phyloP scores from a whole-genome alignment of 2,113 vertebrate genomes.

The Tinamus guttatus region DNA sequence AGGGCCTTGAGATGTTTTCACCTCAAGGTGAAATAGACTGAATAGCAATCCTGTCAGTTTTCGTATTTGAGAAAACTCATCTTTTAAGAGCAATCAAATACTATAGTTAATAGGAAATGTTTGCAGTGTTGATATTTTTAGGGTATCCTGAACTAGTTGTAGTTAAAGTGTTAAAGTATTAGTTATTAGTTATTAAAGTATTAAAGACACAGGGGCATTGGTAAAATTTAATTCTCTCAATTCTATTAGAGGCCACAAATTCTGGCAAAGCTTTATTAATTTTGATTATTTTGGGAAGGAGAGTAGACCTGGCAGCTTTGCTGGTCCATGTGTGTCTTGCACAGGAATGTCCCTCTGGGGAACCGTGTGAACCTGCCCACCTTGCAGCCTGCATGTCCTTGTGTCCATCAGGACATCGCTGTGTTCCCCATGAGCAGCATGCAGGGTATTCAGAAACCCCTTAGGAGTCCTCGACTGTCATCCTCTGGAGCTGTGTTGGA shows the following conservation, averaged over 20 bases:
- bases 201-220: neutral
- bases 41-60: neutral
- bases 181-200: too few species aligned
- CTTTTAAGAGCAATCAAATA: neutral
- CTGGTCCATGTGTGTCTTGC: neutral
- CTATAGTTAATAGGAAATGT: neutral
- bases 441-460: neutral
- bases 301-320: neutral
- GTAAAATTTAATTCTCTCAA: neutral
- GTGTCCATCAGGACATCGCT: too few species aligned
- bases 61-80: neutral
- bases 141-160: neutral
- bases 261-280: neutral
- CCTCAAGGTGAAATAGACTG: too few species aligned
- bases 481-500: neutral
- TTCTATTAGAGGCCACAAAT: neutral
- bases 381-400: neutral
- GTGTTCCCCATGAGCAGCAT: neutral
- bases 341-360: neutral
- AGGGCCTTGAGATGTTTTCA: neutral
- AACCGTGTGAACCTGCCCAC: neutral
- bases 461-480: neutral
- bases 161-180: neutral
- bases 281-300: neutral
- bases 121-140: neutral